Base-by-base conservation (phyloP, 2,113 vertebrate species). In the Xenopus laevis region DNA sequence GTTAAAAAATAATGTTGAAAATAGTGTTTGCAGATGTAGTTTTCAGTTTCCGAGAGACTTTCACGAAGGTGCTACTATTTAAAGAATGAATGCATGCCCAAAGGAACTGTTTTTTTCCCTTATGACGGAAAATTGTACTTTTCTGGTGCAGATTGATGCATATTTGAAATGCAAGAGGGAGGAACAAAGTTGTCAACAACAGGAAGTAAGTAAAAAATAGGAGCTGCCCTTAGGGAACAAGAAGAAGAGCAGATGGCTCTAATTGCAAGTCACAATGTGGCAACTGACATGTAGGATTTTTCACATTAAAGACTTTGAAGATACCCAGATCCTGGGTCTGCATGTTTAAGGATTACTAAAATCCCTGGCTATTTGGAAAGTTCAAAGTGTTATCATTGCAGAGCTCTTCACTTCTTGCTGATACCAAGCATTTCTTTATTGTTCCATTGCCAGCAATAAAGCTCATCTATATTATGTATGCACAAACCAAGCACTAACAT, bases 121-220 rank as follows among this genome's bases (percentile, higher is more conserved):
- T 60, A 60, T 13, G 21, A 60, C 58, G 13, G 13, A 60, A 60
- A 55, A 55, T 55, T 18, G 10, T 55, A 7, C 53, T 55, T 13
- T 16, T 16, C 53, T 55, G 53, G 53, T 55, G 53, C 7, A 55
- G 53, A 55, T 55, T 55, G 53, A 55, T 55, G 53, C 17, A 55
- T 55, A n/a, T 55, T 55, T 55, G 17, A 55, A n/a, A 55, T n/a
- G 53, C 53, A 55, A 55, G 17, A n/a, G 17, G 53, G 53, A 55
- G 53, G 53, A 55, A 55, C 53, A 55, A n/a, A 55, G 53, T 55
- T 55, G 53, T 55, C 53, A 55, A n/a, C 53, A 55, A 55, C 53
- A 55, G 53, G 53, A 55, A 55, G 53, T 55, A 55, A 55, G 53
- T 55, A 55, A 55, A 55, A 55, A 55, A 55, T 55, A 55, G 17